These are phyloP conservation scores for Ophiodon elongatus DNA, from an alignment of 2,113 vertebrate genomes.

Conservation along the genomic window DNA sequence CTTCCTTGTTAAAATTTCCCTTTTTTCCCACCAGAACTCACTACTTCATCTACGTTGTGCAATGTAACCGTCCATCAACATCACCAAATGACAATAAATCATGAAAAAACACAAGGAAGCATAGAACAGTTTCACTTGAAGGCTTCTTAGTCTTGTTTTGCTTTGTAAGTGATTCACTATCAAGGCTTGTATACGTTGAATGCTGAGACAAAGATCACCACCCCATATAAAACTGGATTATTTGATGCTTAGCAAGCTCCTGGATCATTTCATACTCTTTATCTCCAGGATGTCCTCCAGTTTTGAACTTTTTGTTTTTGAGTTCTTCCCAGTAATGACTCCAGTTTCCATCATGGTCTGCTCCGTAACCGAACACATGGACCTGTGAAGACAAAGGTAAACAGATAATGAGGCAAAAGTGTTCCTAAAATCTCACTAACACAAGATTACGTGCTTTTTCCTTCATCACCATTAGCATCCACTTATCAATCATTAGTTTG, in stretches of 20 bases:
- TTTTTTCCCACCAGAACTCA: too few species aligned
- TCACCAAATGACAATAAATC: too few species aligned
- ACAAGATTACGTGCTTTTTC: not conserved
- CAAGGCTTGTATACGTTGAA: not conserved
- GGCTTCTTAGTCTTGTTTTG: not conserved
- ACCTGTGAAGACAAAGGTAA: constrained; percentile 29
- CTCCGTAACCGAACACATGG: constrained; percentile 68
- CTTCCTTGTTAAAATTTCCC: too few species aligned
- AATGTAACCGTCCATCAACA: too few species aligned
- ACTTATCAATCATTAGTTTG: not conserved
- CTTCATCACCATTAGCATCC: not conserved
- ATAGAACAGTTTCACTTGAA: too few species aligned
- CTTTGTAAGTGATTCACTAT: not conserved
- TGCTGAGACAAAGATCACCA: not conserved
- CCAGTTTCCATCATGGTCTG: constrained; percentile 65
- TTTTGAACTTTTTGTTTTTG: not conserved
- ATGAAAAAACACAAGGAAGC: too few species aligned
- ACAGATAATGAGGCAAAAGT: not conserved
- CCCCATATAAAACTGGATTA: not conserved
- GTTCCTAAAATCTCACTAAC: not conserved
- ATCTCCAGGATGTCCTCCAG: constrained; percentile 55
- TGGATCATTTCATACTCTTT: constrained; percentile 45
- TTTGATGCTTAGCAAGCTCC: not conserved
- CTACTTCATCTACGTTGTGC: too few species aligned
- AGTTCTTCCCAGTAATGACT: constrained; percentile 60